A percentile compares a stretch with the other conserved stretches of the same genome.
These are phyloP conservation scores for Drosophila tristis DNA, from an alignment of 1,140 invertebrate species.

Conservation along the genomic window DNA sequence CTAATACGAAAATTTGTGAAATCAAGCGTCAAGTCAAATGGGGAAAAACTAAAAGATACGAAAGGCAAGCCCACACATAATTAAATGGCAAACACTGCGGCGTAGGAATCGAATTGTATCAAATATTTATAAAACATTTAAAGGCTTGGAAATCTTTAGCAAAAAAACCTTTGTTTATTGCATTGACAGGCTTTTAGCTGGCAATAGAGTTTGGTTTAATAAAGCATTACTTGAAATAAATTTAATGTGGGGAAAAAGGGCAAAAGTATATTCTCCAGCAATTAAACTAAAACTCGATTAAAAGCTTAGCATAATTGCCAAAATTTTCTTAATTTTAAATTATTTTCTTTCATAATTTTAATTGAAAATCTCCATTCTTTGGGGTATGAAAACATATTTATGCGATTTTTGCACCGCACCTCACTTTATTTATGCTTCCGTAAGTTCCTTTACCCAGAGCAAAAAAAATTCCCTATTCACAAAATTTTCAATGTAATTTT, in stretches of 20 bases:
- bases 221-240: neutral
- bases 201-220: neutral
- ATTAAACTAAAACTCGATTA: neutral
- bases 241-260: neutral
- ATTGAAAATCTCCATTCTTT: slow-evolving; percentile 21
- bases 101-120: slow-evolving; percentile 7
- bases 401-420: slow-evolving; percentile 19
- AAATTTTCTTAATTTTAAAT: neutral
- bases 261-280: too few relatives aligned
- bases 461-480: slow-evolving; percentile 14
- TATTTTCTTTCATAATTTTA: slow-evolving; percentile 13
- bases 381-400: slow-evolving; percentile 27
- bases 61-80: slow-evolving; percentile 43
- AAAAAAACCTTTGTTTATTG: slow-evolving; percentile 2
- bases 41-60: slow-evolving; percentile 64
- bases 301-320: too few relatives aligned
- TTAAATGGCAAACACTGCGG: slow-evolving; percentile 58
- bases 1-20: slow-evolving; percentile 46
- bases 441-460: neutral
- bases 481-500: slow-evolving; percentile 22
- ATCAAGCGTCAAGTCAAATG: slow-evolving; percentile 46
- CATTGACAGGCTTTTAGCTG: slow-evolving; percentile 15
- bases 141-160: slow-evolving; percentile 6
- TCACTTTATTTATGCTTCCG: slow-evolving; percentile 32
- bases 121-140: slow-evolving; percentile 18